phyloP scores from a whole-genome alignment of 2,888 invertebrate genomes.

The Pantelozetes paolii region DNA sequence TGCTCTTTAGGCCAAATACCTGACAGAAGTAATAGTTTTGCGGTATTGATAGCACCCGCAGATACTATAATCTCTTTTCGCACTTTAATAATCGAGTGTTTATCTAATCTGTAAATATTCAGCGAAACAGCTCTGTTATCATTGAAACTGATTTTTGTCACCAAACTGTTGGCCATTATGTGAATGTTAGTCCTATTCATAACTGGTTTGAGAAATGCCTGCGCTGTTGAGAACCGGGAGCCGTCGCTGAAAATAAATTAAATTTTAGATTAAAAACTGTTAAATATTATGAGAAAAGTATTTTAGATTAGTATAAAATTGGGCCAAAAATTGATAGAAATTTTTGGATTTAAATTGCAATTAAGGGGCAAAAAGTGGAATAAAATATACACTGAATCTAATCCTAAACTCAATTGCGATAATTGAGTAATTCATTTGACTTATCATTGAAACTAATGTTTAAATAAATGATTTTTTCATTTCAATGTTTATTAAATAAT shows the following conservation, averaged over 20 bases:
- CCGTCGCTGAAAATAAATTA: conserved; percentile 10
- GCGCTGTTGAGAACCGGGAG: conserved; percentile 6
- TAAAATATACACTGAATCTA: no score
- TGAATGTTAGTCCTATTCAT: conserved; percentile 25
- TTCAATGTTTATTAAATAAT: no score
- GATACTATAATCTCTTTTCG: conserved; percentile 81
- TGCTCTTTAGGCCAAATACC: conserved; percentile 77
- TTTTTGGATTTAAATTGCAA: no score
- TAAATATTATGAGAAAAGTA: no score
- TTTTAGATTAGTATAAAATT: no score
- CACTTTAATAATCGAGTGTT: conserved; percentile 67
- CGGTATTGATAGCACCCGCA: conserved; percentile 85
- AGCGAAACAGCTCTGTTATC: conserved; percentile 73
- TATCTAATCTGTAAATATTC: conserved; percentile 67
- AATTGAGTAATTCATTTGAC: no score
- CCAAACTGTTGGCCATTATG: conserved; percentile 27
- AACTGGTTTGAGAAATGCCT: conserved; percentile 25
- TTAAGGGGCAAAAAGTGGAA: no score
- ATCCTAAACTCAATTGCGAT: no score
- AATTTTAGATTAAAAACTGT: no score
- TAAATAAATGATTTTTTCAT: no score
- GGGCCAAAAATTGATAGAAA: no score
- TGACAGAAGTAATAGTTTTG: conserved; percentile 87
- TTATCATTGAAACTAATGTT: no score
- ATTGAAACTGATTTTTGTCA: conserved; percentile 47